Evolutionary conservation across 1,140 invertebrate genomes (phyloP), one percentile per base, ranked within the genome.

Genomic region (Leptinotarsa undecemlineata): DNA sequence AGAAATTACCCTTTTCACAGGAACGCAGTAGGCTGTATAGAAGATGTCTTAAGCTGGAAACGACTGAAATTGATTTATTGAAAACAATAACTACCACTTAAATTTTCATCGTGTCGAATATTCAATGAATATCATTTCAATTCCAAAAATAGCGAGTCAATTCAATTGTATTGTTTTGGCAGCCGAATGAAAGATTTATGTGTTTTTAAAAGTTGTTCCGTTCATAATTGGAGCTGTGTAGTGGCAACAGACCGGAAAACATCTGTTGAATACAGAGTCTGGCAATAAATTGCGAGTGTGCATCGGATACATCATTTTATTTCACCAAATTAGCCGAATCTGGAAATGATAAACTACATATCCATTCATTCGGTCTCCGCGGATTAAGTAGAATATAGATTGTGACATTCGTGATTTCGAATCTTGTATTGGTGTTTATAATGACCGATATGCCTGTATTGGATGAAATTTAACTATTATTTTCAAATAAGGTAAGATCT

Each of bases 181-280:
- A 67, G 64, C 11, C n/a, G 19, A 67, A 15, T 67, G 42, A 67
- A 67, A 67, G 64, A 67, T 67, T 33, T n/a, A 67, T 23, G 23
- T 26, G 15, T 67, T 67, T 42, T 67, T n/a, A 26, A 23, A 67
- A 67, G 23, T 67, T 67, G 64, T 67, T 67, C 42, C 64, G 42
- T 67, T 67, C 42, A 33, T 67, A 67, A 67, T 57, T 23, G 26
- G n/a, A n/a, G 8, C 64, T 67, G 23, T 67, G 26, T 23, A 42
- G 42, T 26, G 64, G 42, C 26, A 33, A 42, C 42, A 17, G 42
- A 67, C 64, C 17, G 64, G 42, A 67, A 67, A 67, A 67, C 26
- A 42, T 67, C 23, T 42, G 26, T 17, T 26, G 8, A 67, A 67
- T 48, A 23, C 51, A 57, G n/a, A 57, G 4, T 4, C 51, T 15